Conservation (phyloP, 1,140 invertebrate species). For the Lepidurus arcticus region DNA sequence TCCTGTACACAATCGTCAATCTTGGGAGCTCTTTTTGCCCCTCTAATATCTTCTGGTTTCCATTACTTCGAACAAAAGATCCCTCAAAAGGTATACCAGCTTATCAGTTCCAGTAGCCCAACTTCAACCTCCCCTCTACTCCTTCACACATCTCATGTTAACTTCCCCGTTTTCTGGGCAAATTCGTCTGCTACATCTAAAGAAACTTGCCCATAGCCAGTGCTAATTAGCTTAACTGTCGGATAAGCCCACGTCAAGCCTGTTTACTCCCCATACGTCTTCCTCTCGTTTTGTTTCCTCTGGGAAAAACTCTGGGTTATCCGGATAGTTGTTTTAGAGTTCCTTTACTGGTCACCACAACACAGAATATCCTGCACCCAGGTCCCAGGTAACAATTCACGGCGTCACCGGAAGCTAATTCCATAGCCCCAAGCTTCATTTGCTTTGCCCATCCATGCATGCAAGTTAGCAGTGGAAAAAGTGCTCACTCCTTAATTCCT, state of each 20-base stretch:
- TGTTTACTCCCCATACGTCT: slow-evolving; percentile 18
- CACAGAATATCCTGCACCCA: not conserved
- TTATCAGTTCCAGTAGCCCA: not conserved
- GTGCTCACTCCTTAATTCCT: not conserved
- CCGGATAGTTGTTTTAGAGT: not conserved
- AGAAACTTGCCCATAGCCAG: not conserved
- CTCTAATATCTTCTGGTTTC: not conserved
- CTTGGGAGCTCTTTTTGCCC: not conserved
- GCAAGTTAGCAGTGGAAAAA: not conserved
- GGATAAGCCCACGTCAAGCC: not conserved
- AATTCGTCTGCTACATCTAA: not conserved
- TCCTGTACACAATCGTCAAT: not conserved
- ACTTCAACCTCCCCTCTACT: not conserved
- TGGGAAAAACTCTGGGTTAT: no score
- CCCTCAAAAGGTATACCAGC: no score
- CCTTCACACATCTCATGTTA: no score
- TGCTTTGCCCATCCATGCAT: not conserved
- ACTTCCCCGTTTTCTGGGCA: not conserved
- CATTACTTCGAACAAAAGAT: no score
- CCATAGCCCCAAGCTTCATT: not conserved
- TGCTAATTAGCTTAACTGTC: not conserved
- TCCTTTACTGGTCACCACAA: not conserved
- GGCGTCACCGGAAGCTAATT: not conserved
- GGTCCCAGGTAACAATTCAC: not conserved
- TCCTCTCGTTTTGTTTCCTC: not conserved